A percentile compares a stretch with the other conserved stretches of the same genome.
These are phyloP conservation scores for Acromyrmex echinatior DNA, from an alignment of 1,140 invertebrate genomes.

Conservation along the genomic window DNA sequence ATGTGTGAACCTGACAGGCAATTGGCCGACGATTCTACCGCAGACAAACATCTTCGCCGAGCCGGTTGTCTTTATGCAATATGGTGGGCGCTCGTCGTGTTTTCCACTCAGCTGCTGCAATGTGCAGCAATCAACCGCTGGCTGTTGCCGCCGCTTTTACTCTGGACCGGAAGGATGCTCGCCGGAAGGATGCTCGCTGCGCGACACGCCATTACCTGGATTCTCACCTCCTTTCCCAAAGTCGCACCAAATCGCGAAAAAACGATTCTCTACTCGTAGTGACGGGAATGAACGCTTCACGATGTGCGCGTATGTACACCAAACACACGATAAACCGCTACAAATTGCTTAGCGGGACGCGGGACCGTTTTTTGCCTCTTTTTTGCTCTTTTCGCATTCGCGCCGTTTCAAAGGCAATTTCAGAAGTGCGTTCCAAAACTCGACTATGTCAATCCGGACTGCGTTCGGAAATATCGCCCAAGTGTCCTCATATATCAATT, in stretches of 20 bases:
- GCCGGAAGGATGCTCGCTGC: slow-evolving; percentile 39
- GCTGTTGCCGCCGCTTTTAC: slow-evolving; percentile 52
- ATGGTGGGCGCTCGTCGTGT: slow-evolving; percentile 73
- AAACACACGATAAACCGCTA: too few relatives aligned
- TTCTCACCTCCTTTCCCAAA: not conserved
- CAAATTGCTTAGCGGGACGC: too few relatives aligned
- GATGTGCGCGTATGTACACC: too few relatives aligned
- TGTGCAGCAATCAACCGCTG: slow-evolving; percentile 46
- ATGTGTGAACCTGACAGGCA: slow-evolving; percentile 56
- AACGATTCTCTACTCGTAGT: not conserved
- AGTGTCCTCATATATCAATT: too few relatives aligned
- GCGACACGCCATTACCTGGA: slow-evolving; percentile 75
- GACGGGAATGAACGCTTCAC: too few relatives aligned
- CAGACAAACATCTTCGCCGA: slow-evolving; percentile 71
- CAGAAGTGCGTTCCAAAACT: too few relatives aligned
- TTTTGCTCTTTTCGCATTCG: too few relatives aligned
- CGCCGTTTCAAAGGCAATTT: too few relatives aligned
- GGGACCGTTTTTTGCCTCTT: too few relatives aligned
- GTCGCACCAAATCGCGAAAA: not conserved
- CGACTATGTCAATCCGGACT: too few relatives aligned
- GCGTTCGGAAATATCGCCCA: too few relatives aligned
- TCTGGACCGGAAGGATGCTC: slow-evolving; percentile 42
- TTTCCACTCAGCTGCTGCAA: slow-evolving; percentile 56
- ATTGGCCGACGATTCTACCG: slow-evolving; percentile 65
- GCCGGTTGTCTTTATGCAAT: slow-evolving; percentile 77